These are phyloP conservation scores for Eudasyphora cyanicolor DNA, from an alignment of 2,888 invertebrate species.

Conservation along the genomic window DNA sequence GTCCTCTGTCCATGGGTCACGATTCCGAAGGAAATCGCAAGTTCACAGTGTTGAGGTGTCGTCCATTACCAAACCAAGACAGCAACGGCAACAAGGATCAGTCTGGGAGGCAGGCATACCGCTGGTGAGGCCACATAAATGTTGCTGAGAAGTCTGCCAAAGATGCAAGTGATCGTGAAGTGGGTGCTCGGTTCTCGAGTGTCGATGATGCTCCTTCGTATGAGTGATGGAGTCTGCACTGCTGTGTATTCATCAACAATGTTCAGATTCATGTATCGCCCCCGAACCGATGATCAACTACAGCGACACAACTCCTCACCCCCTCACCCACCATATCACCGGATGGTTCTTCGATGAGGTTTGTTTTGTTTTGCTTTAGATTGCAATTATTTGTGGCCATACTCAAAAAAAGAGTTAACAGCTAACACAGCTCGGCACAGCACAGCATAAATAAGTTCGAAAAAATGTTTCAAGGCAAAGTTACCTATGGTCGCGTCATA, in stretches of 20 bases:
- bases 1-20: neutral
- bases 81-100: constrained; percentile 37
- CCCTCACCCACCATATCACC: too few species aligned
- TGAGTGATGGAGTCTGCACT: too few species aligned
- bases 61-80: constrained; percentile 72
- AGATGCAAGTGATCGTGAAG: constrained; percentile 5
- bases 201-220: neutral
- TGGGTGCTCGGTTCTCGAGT: neutral
- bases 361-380: constrained; percentile 30
- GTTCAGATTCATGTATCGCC: too few species aligned
- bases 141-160: neutral
- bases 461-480: constrained; percentile 78
- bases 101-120: neutral
- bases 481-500: constrained; percentile 68
- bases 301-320: too few species aligned
- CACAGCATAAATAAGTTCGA: constrained; percentile 62
- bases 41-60: constrained; percentile 73
- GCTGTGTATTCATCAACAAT: too few species aligned
- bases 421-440: neutral
- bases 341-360: neutral
- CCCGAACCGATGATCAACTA: too few species aligned
- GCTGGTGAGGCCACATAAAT: constrained; percentile 1
- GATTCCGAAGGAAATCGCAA: constrained; percentile 27
- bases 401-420: constrained; percentile 47
- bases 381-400: constrained; percentile 43